Evolutionary conservation across 2,797 vertebrate genomes (phyloP), one percentile per base, ranked within the genome.

Genomic region (Alcedo quadribrachys): DNA sequence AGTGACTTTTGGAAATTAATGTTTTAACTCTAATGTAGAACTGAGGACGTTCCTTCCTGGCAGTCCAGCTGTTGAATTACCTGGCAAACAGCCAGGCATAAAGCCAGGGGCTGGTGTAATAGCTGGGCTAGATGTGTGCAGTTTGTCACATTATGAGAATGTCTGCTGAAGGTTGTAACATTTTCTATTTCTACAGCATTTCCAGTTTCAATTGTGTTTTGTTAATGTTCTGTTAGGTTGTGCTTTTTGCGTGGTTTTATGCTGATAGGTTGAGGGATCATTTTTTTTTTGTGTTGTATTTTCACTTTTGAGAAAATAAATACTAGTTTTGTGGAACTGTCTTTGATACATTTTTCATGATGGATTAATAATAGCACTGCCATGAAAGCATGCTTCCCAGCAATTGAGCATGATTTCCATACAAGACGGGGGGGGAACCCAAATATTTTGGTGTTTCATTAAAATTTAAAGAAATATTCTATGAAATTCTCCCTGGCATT

Each of bases 291-390:
- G 24, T 83, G 30, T 74, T 81, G 25, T 77, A 16, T 95, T 93
- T 93, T 86, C 45, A 61, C 27, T 94, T 88, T 83, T 81, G 79
- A 92, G 85, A 92, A 94, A 93, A 92, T 65, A 94, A 95, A 96
- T 89, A 95, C 82, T 92, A 33, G 76, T 91, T 94, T 94, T 95
- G 73, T 94, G 77, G 89, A 87, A 45, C 79, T 85, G 65, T 28
- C 79, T 95, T 95, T 96, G 93, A 95, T 96, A 76, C 63, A 89
- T 95, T 93, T 96, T 96, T 95, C 82, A 92, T 95, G 89, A 91
- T 83, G 69, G 30, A 63, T 92, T 89, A 94, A 89, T 95, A 93
- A 93, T 60, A 95, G 90, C 82, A 24, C 37, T 69, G 46, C 73
- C 54, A 35, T 75, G 90, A 71, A 78, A 89, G 69, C 48, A 8